Percentiles rank a stretch among this genome's conserved stretches.
Evolutionary conservation across 2,888 invertebrate species (phyloP).

Genomic region (Oligia latruncula): DNA sequence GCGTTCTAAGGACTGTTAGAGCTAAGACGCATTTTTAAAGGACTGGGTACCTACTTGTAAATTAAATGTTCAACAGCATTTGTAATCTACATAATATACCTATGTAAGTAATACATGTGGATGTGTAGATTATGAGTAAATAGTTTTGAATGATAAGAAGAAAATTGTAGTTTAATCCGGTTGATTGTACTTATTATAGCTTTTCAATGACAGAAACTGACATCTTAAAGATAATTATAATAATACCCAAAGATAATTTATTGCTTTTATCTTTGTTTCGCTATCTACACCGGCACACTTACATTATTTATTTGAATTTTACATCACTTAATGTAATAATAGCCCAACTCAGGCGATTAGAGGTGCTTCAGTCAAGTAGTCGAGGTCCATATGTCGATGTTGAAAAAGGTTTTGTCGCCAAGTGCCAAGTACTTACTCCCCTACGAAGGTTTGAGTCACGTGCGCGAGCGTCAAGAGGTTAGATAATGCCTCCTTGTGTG

Average conservation of each 20-base stretch:
- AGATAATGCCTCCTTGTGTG: constrained; percentile 75
- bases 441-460: constrained; percentile 74
- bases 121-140: neutral
- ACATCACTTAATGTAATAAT: constrained; percentile 19
- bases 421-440: constrained; percentile 55
- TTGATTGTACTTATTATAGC: constrained; percentile 7
- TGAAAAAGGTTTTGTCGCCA: constrained; percentile 59
- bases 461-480: constrained; percentile 75
- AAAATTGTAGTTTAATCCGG: neutral
- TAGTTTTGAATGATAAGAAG: constrained; percentile 7
- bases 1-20: constrained; percentile 70
- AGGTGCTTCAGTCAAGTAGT: constrained; percentile 67
- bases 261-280: neutral
- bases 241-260: constrained; percentile 1
- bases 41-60: constrained; percentile 9
- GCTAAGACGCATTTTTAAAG: constrained; percentile 30
- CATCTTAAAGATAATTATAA: neutral
- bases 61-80: constrained; percentile 7
- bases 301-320: constrained; percentile 11
- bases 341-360: constrained; percentile 43
- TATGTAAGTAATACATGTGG: neutral
- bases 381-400: constrained; percentile 78
- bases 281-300: neutral
- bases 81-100: neutral
- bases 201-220: neutral